Percentiles rank a stretch among this genome's conserved stretches.
Conservation (phyloP, 2,888 invertebrate genomes). For the Melieria picta region DNA sequence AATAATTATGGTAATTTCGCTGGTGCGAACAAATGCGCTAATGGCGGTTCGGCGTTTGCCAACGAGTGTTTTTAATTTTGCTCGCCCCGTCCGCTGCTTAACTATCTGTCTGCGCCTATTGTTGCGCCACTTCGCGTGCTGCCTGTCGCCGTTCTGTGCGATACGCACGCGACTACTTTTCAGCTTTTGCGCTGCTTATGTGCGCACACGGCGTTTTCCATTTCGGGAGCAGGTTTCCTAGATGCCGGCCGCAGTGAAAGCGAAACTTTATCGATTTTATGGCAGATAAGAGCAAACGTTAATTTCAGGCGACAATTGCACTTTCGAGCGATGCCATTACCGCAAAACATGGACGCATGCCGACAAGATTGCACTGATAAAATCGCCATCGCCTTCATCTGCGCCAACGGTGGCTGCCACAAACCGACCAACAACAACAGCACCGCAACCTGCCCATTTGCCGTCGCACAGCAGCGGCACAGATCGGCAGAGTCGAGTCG, state of each 20-base stretch:
- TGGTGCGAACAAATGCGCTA: conserved; percentile 24
- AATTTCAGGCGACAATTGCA: conserved; percentile 29
- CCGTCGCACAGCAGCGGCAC: background rate
- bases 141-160: conserved; percentile 15
- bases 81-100: conserved; percentile 22
- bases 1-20: conserved; percentile 58
- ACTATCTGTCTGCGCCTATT: background rate
- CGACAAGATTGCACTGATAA: conserved; percentile 48
- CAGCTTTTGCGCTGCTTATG: background rate
- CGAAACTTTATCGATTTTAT: conserved; percentile 23
- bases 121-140: background rate
- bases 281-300: conserved; percentile 13
- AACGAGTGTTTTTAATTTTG: conserved; percentile 32
- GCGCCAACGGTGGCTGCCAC: conserved; percentile 7
- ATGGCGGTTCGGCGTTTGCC: conserved; percentile 24
- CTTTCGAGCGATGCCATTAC: conserved; percentile 42
- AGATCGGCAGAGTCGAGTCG: background rate
- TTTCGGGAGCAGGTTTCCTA: background rate
- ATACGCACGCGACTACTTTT: conserved; percentile 23
- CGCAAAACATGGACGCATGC: conserved; percentile 38
- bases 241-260: background rate
- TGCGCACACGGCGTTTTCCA: too few species aligned
- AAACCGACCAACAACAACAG: conserved; percentile 4
- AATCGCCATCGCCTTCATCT: conserved; percentile 33
- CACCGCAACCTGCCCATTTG: background rate